A percentile compares a stretch with the other conserved stretches of the same genome.
Conservation (phyloP, 2,113 vertebrate genomes). For the Aspidoscelis tigris region DNA sequence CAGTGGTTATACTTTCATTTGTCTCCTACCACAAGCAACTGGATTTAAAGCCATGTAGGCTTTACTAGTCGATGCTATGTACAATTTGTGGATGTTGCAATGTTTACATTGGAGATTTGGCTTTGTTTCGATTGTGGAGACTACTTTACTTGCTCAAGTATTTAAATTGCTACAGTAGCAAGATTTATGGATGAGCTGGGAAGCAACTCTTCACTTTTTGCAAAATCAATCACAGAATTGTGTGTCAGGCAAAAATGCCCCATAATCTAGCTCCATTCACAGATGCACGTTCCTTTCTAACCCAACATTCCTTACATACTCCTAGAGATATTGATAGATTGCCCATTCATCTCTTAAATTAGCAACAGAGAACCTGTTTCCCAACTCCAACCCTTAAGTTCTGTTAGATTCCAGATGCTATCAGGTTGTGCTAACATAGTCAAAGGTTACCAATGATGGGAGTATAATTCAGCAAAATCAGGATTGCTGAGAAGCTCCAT, state of each 20-base stretch:
- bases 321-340: neutral
- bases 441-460: neutral
- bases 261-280: neutral
- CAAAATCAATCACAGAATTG: neutral
- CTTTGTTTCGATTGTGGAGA: neutral
- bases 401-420: neutral
- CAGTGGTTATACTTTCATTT: neutral
- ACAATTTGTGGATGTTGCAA: neutral
- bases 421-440: neutral
- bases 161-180: neutral
- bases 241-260: neutral
- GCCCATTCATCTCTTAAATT: neutral
- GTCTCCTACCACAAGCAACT: neutral
- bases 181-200: neutral
- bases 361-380: neutral
- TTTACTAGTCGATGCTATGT: neutral
- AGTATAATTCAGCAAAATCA: neutral
- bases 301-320: neutral
- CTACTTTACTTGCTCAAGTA: neutral
- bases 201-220: neutral
- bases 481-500: no score
- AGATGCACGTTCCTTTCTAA: neutral
- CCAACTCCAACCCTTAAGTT: no score
- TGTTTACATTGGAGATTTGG: neutral
- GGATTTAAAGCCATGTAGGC: neutral